Evolutionary conservation across 2,797 vertebrate species (phyloP), one percentile per base, ranked within the genome.

Genomic region (Leptodactylus fallax): DNA sequence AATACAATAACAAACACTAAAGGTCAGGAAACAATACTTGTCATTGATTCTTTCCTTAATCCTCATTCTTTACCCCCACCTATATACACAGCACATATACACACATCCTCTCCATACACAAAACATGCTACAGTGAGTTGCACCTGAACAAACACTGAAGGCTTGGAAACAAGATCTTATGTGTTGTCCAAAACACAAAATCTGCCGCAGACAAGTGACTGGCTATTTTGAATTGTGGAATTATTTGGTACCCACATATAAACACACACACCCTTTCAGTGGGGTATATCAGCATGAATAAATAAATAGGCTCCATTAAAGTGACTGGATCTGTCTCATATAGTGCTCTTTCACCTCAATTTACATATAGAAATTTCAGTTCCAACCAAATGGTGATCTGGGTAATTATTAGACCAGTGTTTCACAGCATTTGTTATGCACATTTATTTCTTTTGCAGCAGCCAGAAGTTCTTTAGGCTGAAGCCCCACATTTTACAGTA

Each of bases 121-220:
- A 72, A 11, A 10, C 51, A 36, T 14, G 6, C 25, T 36, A n/a
- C 21, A 84, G 3, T 36, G 11, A 77, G 9, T 17, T 58, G 72
- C 84, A 85, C 74, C 84, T 85, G 60, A 85, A 85, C 16, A 85
- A 79, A 85, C 58, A 53, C 58, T 25, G 14, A 23, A 61, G 58
- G 36, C 11, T 17, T 71, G 23, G 65, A 83, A 78, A 85, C 6
- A 51, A 12, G 12, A 85, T 77, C n/a, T 72, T n/a, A 81, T 67
- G 23, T 83, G 23, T 71, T 23, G 21, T 85, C 8, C 19, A 21
- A 85, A 76, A 49, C 19, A 45, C 49, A 13, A 36, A 14, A 71
- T 36, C 19, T 69, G 16, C 36, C 16, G 17, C 61, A 69, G 27
- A 74, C 51, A 36, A 49, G 2, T 58, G 7, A 45, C 45, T n/a